Evolutionary conservation across 2,797 vertebrate genomes (phyloP).

Genomic region (Allobates femoralis): DNA sequence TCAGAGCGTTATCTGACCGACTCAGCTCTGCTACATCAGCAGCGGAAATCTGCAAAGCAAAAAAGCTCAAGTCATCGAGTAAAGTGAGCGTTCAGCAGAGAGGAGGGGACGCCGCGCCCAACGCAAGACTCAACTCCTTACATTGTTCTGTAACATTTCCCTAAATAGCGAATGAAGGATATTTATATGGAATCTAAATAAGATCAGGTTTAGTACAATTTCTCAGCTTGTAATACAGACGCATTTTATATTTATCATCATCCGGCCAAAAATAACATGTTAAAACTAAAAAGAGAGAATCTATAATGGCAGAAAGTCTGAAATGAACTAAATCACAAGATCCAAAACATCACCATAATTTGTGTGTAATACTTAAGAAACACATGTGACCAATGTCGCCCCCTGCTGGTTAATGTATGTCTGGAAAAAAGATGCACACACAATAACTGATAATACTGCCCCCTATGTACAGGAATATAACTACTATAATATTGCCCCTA

Average conservation of each 20-base stretch:
- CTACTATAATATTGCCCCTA: constrained; percentile 6
- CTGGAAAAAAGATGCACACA: neutral
- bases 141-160: neutral
- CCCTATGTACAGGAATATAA: neutral
- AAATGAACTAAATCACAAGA: neutral
- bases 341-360: too few species aligned
- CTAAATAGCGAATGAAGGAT: neutral
- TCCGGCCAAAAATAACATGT: neutral
- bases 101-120: neutral
- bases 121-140: neutral
- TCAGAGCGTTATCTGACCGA: neutral
- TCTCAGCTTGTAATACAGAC: neutral
- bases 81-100: neutral
- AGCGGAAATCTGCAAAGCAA: neutral
- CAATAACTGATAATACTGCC: neutral
- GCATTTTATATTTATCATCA: neutral
- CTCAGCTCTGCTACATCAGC: neutral
- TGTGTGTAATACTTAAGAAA: neutral
- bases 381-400: neutral
- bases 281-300: neutral
- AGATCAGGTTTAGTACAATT: neutral
- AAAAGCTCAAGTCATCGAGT: neutral
- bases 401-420: neutral
- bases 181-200: neutral
- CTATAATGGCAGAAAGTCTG: neutral